Conservation (phyloP, 2,113 vertebrate genomes). For the Hyaena hyaena region DNA sequence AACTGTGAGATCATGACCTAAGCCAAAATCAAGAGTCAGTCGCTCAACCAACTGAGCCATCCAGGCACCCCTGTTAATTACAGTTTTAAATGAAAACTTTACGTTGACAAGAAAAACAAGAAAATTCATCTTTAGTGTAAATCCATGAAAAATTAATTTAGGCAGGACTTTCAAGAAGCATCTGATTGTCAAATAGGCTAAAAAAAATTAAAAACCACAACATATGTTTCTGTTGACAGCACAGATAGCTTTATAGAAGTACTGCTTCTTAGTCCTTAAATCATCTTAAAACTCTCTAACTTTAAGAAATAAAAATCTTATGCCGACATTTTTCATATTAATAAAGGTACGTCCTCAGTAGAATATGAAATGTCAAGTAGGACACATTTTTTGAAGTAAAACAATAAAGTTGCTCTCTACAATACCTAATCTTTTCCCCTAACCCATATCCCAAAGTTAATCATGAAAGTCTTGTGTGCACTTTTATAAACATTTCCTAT, state of each 20-base stretch:
- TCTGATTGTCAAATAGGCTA: background rate
- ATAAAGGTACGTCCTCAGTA: background rate
- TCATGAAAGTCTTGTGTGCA: background rate
- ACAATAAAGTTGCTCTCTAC: background rate
- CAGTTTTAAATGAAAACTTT: constrained; percentile 16
- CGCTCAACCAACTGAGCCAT: background rate
- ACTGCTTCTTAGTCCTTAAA: background rate
- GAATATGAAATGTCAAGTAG: background rate
- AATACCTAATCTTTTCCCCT: background rate
- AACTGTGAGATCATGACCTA: background rate
- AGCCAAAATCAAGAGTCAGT: background rate
- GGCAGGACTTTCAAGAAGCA: background rate
- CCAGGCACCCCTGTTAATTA: background rate
- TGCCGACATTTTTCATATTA: background rate
- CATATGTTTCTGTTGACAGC: background rate
- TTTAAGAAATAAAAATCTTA: constrained; percentile 19
- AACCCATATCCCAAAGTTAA: background rate
- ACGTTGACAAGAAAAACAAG: constrained; percentile 1
- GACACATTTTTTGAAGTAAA: background rate
- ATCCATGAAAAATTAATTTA: constrained; percentile 32
- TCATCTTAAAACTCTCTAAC: background rate
- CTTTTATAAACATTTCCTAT: background rate
- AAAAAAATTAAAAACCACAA: background rate
- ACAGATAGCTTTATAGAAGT: background rate
- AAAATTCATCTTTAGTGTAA: constrained; percentile 16